Evolutionary conservation across 2,797 vertebrate genomes (phyloP), one percentile per base, ranked within the genome.

Genomic region (Zenarchopterus dispar): DNA sequence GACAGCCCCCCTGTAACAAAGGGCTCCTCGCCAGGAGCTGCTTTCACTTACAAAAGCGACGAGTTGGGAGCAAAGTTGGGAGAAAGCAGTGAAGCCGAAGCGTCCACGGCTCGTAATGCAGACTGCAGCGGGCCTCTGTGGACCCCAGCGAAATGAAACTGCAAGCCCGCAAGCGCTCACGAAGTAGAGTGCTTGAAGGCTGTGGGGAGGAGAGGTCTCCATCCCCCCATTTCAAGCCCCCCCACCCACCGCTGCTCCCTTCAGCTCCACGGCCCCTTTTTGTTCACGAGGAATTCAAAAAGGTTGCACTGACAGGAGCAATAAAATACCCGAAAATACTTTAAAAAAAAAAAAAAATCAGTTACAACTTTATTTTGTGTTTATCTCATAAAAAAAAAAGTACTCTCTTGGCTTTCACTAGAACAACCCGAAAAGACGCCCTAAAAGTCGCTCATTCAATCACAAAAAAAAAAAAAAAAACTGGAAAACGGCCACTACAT

Each of bases 1-100:
- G 53, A 81, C 67, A 77, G 74, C 81, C 78, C 60, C 60, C 65
- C 58, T 54, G 67, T 78, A 87, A 90, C 87, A 90, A 91, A 88
- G 81, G 54, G 62, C 61, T 62, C 44, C 24, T 67, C 71, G 54
- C 26, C 70, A 56, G 44, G 43, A 57, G 56, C 63, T 39, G 10
- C 65, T 47, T 60, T 15, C 31, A 49, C 62, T 43, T 47, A 49
- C 48, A n/a, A 59, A 77, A 75, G 52, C 70, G 42, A 52, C 11
- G 28, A 33, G 8, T 19, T 61, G 49, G 49, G n/a, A n/a, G 11
- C 46, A 53, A 47, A 55, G 31, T 36, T 50, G 57, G 56, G 26
- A 60, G 18, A 50, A 46, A 0, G 19, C 15, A 21, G 19, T 8
- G 17, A 23, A 13, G 9, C 13, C 22, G 21, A 57, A 58, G 28